These are phyloP conservation scores for Andrena cerasifolii DNA, from an alignment of 1,140 invertebrate genomes.

Conservation along the genomic window DNA sequence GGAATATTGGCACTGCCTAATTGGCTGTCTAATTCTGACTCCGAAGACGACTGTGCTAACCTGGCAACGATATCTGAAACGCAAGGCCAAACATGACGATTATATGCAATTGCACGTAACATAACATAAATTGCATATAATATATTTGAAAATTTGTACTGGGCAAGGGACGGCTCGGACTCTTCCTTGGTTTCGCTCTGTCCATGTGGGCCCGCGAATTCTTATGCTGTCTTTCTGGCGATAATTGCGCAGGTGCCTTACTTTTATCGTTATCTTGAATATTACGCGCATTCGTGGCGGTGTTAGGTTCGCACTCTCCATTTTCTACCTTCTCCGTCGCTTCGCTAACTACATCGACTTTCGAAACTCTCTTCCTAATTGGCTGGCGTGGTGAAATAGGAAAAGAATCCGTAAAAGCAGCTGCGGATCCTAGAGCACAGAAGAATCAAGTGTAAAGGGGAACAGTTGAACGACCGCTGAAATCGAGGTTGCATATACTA, in stretches of 20 bases:
- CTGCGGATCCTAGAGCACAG: conserved; percentile 80
- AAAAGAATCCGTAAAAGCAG: conserved; percentile 81
- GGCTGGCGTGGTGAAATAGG: conserved; percentile 77
- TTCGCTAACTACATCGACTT: conserved; percentile 58
- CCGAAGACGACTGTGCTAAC: conserved; percentile 74
- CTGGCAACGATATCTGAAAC: conserved; percentile 72
- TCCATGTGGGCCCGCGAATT: conserved; percentile 76
- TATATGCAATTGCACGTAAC: not conserved
- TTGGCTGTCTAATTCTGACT: conserved; percentile 73
- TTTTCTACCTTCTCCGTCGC: conserved; percentile 53
- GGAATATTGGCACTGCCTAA: conserved; percentile 44
- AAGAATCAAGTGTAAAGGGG: not conserved
- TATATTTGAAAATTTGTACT: conserved; percentile 56
- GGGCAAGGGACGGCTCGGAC: conserved; percentile 81
- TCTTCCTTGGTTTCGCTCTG: conserved; percentile 83
- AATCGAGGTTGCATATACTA: not conserved
- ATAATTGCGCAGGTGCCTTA: conserved; percentile 53
- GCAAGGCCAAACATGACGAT: conserved; percentile 3
- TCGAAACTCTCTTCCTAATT: conserved; percentile 69
- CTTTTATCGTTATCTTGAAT: conserved; percentile 62
- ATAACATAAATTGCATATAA: not conserved
- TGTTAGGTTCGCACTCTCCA: conserved; percentile 40
- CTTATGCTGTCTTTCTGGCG: conserved; percentile 64
- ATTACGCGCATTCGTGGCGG: conserved; percentile 16
- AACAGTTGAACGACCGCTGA: not conserved